Conservation (phyloP, 2,797 vertebrate species). For the Fistularia commersonii region DNA sequence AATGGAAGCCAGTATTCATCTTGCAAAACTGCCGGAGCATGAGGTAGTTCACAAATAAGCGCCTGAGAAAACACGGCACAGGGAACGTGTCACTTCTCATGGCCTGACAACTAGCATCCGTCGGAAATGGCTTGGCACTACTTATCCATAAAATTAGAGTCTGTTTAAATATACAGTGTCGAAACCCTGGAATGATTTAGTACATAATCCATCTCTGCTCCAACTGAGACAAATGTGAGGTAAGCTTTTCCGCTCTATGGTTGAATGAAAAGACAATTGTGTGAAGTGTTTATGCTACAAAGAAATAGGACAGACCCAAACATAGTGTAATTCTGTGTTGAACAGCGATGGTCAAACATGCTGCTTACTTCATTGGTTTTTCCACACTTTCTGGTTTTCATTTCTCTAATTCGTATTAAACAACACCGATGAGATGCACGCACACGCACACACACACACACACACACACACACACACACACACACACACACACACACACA, state of each 20-base stretch:
- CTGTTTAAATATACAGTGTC: conserved; percentile 63
- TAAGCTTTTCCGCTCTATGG: conserved; percentile 59
- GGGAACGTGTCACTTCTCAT: conserved; percentile 61
- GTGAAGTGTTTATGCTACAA: conserved; percentile 50
- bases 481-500: too few relatives aligned
- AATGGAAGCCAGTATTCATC: conserved; percentile 52
- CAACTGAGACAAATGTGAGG: conserved; percentile 57
- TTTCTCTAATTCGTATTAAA: conserved; percentile 18
- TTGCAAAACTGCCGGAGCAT: conserved; percentile 33
- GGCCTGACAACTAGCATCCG: conserved; percentile 59
- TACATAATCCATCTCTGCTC: conserved; percentile 64
- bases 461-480: too few relatives aligned
- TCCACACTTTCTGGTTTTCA: conserved; percentile 5
- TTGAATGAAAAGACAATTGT: conserved; percentile 60
- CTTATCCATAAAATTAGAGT: conserved; percentile 66
- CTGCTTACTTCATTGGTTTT: conserved; percentile 53
- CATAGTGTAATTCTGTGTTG: conserved; percentile 31
- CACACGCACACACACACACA: too few relatives aligned
- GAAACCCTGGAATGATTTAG: conserved; percentile 58
- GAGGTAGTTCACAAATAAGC: conserved; percentile 43
- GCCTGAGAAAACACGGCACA: conserved; percentile 60
- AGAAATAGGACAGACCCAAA: conserved; percentile 28
- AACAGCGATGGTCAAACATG: conserved; percentile 34
- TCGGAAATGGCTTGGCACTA: conserved; percentile 65
- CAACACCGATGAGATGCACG: too few relatives aligned